phyloP scores from a whole-genome alignment of 2,888 invertebrate genomes.

The Syrphus vitripennis region DNA sequence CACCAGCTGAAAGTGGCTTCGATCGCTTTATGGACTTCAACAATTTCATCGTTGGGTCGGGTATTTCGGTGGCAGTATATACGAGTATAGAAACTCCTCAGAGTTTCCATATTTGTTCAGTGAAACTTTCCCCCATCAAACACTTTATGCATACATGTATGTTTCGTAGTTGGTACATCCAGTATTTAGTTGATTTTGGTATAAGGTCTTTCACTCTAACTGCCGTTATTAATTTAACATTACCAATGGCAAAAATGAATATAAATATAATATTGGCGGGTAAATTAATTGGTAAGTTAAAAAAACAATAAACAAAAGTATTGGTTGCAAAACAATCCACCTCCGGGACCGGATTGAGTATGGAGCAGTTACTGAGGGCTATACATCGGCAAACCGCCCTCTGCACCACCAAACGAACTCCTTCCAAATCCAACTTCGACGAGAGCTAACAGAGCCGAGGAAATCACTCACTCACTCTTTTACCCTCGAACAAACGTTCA shows the following conservation, averaged over 20 bases:
- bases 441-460: constrained; percentile 23
- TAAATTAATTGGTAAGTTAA: constrained; percentile 64
- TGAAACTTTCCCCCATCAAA: constrained; percentile 54
- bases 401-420: too few relatives aligned
- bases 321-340: constrained; percentile 47
- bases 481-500: background rate
- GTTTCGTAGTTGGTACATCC: too few relatives aligned
- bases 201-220: constrained; percentile 11
- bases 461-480: constrained; percentile 53
- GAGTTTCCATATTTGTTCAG: constrained; percentile 34
- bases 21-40: background rate
- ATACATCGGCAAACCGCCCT: background rate
- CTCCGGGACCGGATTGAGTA: constrained; percentile 40
- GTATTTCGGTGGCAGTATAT: constrained; percentile 55
- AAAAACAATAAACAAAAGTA: constrained; percentile 57
- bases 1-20: constrained; percentile 32
- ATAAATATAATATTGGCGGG: constrained; percentile 32
- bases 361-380: constrained; percentile 14
- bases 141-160: background rate
- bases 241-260: background rate
- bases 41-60: background rate
- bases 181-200: background rate
- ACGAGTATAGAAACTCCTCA: constrained; percentile 44
- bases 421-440: background rate
- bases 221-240: constrained; percentile 11